These are phyloP conservation scores for Aleiodes testaceus DNA, from an alignment of 2,888 invertebrate genomes.

Conservation along the genomic window DNA sequence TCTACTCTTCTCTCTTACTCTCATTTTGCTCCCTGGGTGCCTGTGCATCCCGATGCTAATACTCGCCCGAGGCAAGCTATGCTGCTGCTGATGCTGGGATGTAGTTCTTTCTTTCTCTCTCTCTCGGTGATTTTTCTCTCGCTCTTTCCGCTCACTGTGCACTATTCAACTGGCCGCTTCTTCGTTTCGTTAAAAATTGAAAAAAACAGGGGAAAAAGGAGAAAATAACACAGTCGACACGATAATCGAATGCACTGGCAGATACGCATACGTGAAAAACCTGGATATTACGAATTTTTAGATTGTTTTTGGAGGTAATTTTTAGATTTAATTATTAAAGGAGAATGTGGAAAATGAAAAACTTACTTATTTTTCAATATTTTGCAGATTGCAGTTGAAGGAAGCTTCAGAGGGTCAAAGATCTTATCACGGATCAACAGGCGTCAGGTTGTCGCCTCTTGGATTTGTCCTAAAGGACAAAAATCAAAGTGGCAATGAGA, in stretches of 20 bases:
- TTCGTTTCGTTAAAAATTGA: conserved; percentile 40
- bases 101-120: conserved; percentile 22
- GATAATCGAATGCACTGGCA: conserved; percentile 46
- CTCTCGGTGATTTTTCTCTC: conserved; percentile 34
- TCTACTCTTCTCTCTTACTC: neutral
- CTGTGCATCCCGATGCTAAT: conserved; percentile 29
- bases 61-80: conserved; percentile 26
- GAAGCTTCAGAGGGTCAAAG: neutral
- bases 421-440: conserved; percentile 59
- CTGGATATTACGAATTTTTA: neutral
- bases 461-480: conserved; percentile 37
- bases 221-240: conserved; percentile 33
- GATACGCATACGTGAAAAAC: neutral
- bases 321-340: no score
- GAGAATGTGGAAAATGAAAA: no score
- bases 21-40: conserved; percentile 23
- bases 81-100: conserved; percentile 7
- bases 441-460: conserved; percentile 58
- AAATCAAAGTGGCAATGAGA: neutral
- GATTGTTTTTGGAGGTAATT: neutral
- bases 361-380: no score
- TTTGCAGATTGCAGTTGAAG: neutral
- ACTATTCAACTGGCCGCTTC: conserved; percentile 42
- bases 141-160: conserved; percentile 40
- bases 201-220: neutral